phyloP scores from a whole-genome alignment of 2,797 vertebrate genomes.

The Hydrophis major region DNA sequence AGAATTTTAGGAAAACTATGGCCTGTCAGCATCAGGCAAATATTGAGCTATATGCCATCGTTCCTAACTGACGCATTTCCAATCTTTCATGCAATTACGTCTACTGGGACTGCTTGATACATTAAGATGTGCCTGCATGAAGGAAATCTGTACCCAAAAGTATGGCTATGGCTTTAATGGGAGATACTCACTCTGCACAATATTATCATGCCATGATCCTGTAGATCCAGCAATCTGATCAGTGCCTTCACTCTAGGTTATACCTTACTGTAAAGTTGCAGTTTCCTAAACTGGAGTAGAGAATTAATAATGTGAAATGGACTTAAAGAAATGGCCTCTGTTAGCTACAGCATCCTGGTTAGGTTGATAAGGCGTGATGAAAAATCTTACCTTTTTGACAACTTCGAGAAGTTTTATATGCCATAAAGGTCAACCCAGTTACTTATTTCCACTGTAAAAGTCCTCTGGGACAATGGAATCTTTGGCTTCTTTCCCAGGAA shows the following conservation, averaged over 20 bases:
- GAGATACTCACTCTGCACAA: background rate
- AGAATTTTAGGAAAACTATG: background rate
- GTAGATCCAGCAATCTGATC: background rate
- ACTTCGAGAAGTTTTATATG: background rate
- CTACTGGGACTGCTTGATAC: background rate
- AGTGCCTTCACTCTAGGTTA: background rate
- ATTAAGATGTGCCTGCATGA: background rate
- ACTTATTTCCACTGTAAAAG: background rate
- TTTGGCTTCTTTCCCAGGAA: slow-evolving; percentile 21
- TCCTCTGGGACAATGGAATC: background rate
- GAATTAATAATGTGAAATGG: background rate
- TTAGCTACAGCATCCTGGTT: background rate
- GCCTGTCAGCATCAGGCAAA: background rate
- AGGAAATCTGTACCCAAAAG: background rate
- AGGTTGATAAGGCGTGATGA: background rate
- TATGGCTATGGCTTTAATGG: background rate
- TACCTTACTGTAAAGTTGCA: background rate
- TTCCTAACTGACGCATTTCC: background rate
- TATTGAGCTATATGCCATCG: background rate
- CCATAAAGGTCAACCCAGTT: background rate
- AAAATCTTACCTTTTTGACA: background rate
- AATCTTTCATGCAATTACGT: background rate
- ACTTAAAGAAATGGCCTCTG: background rate
- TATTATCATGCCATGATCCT: background rate
- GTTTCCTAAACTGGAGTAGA: background rate